These are phyloP conservation scores for Heliconius melpomene DNA, from an alignment of 1,140 invertebrate species.

Conservation along the genomic window DNA sequence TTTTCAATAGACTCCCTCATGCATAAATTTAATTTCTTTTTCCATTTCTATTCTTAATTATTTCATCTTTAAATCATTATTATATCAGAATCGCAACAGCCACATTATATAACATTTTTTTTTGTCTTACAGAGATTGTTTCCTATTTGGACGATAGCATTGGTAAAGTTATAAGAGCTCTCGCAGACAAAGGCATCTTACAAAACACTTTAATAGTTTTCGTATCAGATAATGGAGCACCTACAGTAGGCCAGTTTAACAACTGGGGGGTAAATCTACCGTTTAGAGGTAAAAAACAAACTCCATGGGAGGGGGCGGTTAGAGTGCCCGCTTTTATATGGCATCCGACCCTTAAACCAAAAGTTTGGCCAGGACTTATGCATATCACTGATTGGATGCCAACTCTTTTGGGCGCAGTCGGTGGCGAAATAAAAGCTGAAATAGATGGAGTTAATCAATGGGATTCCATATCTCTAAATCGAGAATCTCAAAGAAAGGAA, in stretches of 20 bases:
- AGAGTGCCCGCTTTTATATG: slow-evolving; percentile 90
- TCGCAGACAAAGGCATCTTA: slow-evolving; percentile 86
- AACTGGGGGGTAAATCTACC: slow-evolving; percentile 95
- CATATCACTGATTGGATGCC: slow-evolving; percentile 96
- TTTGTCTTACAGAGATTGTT: slow-evolving; percentile 62
- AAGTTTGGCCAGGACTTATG: slow-evolving; percentile 87
- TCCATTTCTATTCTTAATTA: neutral
- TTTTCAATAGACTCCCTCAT: slow-evolving; percentile 12
- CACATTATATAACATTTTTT: slow-evolving; percentile 1
- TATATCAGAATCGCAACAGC: neutral
- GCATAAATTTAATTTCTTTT: slow-evolving; percentile 14
- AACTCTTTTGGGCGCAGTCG: slow-evolving; percentile 83
- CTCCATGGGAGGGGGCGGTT: slow-evolving; percentile 93
- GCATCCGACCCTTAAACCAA: slow-evolving; percentile 86
- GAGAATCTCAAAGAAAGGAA: slow-evolving; percentile 82
- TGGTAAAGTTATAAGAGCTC: slow-evolving; percentile 86
- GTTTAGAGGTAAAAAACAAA: slow-evolving; percentile 89
- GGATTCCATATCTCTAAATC: slow-evolving; percentile 82
- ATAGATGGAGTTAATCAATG: slow-evolving; percentile 89
- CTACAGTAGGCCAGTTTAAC: slow-evolving; percentile 86
- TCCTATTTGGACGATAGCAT: slow-evolving; percentile 84
- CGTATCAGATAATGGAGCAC: slow-evolving; percentile 91
- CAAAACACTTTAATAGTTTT: slow-evolving; percentile 89
- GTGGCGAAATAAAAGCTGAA: slow-evolving; percentile 46
- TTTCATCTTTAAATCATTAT: neutral